A percentile compares a stretch with the other conserved stretches of the same genome.
Evolutionary conservation across 2,888 invertebrate genomes (phyloP).

Genomic region (Drosophila fungiperda): DNA sequence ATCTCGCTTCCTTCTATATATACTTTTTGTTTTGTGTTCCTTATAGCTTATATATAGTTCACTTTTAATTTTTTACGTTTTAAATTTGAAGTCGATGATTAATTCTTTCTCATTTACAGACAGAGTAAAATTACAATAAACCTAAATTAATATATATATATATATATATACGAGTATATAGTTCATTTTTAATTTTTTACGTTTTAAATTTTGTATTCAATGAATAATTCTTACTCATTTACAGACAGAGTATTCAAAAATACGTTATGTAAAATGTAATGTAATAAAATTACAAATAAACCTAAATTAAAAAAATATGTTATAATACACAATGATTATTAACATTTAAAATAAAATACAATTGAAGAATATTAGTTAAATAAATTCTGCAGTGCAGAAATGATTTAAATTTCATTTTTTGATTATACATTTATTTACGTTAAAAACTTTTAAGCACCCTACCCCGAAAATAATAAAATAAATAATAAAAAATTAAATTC

Average conservation of each 20-base stretch:
- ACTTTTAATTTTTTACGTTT: neutral
- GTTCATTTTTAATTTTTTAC: neutral
- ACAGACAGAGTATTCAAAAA: too few relatives aligned
- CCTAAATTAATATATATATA: too few relatives aligned
- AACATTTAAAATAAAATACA: too few relatives aligned
- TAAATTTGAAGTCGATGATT: neutral
- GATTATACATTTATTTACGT: neutral
- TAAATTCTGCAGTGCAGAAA: too few relatives aligned
- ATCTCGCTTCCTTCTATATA: neutral
- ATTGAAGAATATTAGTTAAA: too few relatives aligned
- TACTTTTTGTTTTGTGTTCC: neutral
- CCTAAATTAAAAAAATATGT: too few relatives aligned
- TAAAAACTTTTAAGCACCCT: neutral
- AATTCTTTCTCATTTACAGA: neutral
- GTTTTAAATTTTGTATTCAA: accelerated
- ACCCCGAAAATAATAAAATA: neutral
- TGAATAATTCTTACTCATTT: neutral
- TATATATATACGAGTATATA: too few relatives aligned
- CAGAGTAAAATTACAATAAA: neutral
- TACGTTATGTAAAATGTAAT: too few relatives aligned
- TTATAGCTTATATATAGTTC: neutral
- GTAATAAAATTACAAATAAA: neutral
- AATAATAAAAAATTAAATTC: neutral
- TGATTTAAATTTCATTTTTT: neutral
- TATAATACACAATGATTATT: too few relatives aligned